phyloP scores from a whole-genome alignment of 2,113 vertebrate genomes.

The Hyperopisus bebe region DNA sequence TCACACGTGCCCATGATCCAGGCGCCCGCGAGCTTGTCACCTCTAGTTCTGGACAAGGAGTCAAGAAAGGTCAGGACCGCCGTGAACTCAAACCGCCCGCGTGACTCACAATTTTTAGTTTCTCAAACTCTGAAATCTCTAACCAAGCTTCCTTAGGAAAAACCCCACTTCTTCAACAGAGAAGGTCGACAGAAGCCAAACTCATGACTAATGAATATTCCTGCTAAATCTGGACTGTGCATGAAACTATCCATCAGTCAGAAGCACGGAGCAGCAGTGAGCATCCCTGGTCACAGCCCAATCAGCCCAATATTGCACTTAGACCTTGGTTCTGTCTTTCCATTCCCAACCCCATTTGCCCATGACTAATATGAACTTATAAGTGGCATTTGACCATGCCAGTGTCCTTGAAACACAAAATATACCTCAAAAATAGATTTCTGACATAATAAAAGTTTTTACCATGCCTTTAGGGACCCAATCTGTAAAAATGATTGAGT shows the following conservation, averaged over 20 bases:
- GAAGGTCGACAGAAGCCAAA: neutral
- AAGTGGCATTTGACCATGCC: neutral
- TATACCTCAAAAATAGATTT: neutral
- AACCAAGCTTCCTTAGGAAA: neutral
- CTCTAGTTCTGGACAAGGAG: constrained; percentile 31
- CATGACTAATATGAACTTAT: neutral
- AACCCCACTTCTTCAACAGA: neutral
- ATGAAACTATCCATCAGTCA: neutral
- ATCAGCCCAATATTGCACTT: too few species aligned
- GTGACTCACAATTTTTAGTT: too few species aligned
- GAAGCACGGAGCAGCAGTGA: too few species aligned
- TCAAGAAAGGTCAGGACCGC: constrained; percentile 25
- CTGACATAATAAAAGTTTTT: neutral
- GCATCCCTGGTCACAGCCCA: too few species aligned
- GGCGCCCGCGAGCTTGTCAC: constrained; percentile 50
- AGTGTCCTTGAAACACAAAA: neutral
- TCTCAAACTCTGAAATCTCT: neutral
- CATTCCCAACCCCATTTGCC: too few species aligned
- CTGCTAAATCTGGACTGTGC: neutral
- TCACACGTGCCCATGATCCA: constrained; percentile 50
- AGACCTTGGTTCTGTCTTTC: too few species aligned
- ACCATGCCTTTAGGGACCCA: neutral
- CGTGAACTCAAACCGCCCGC: neutral
- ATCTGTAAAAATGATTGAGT: neutral
- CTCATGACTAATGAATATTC: neutral